Conservation (phyloP, 2,797 vertebrate species). For the Calcarius lapponicus region DNA sequence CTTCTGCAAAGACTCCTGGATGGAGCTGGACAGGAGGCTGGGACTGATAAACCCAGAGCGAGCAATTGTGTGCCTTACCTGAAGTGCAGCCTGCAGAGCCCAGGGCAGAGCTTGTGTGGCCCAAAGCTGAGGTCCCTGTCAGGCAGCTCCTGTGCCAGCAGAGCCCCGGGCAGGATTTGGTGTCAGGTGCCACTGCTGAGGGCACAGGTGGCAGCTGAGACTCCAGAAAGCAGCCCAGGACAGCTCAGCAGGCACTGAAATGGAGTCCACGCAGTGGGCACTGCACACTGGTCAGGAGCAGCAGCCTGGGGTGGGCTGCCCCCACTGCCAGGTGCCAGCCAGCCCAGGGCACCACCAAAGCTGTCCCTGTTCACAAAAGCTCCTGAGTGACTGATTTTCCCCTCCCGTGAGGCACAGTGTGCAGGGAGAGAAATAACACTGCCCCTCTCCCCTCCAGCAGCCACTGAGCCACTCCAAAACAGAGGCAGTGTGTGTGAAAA, state of each 20-base stretch:
- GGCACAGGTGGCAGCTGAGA: not conserved
- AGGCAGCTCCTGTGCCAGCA: not conserved
- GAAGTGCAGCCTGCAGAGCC: not conserved
- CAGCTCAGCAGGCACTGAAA: not conserved
- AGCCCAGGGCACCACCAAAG: not conserved
- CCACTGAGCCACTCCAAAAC: not conserved
- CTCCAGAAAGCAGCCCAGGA: not conserved
- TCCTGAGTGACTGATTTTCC: not conserved
- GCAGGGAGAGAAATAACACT: not conserved
- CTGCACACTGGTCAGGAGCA: not conserved
- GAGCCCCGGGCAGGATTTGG: not conserved
- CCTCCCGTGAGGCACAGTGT: not conserved
- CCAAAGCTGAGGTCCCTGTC: not conserved
- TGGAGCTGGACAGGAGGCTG: not conserved
- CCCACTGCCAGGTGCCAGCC: not conserved
- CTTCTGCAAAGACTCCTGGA: not conserved
- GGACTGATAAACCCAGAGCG: not conserved
- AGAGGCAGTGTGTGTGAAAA: accelerated
- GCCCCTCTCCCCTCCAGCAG: not conserved
- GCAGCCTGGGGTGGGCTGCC: not conserved
- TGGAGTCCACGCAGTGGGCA: not conserved
- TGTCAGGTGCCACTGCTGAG: not conserved
- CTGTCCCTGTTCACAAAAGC: not conserved
- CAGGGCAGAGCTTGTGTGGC: not conserved
- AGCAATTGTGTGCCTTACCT: accelerated